Percentiles rank a stretch among this genome's conserved stretches.
Conservation (phyloP, 2,888 invertebrate genomes). For the Girardia tigrina region DNA sequence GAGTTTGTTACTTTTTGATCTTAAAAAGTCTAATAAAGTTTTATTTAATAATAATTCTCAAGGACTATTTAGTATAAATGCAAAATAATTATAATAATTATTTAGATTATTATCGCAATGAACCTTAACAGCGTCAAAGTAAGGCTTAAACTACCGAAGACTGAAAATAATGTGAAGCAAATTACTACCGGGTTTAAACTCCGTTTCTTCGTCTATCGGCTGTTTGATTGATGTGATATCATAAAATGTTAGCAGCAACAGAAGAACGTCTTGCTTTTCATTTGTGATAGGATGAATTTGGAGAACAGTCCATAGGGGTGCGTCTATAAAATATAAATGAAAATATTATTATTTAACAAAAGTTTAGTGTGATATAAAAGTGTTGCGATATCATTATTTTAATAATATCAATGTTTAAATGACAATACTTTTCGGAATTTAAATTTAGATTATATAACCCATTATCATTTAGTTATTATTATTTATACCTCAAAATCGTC, state of each 20-base stretch:
- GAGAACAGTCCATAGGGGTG: slow-evolving; percentile 93
- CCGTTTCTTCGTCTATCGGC: slow-evolving; percentile 83
- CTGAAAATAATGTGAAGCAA: no score
- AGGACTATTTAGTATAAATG: not conserved
- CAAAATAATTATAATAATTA: not conserved
- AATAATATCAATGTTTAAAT: no score
- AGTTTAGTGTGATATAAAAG: not conserved
- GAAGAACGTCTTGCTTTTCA: slow-evolving; percentile 94
- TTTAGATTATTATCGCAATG: no score
- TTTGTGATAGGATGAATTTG: slow-evolving; percentile 98
- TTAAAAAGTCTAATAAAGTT: no score
- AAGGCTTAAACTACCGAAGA: no score
- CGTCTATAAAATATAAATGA: slow-evolving; percentile 57
- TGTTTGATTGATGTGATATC: slow-evolving; percentile 98
- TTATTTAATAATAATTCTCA: no score
- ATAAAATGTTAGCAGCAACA: slow-evolving; percentile 93
- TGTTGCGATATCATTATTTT: no score
- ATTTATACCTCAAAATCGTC: no score
- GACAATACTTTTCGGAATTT: not conserved
- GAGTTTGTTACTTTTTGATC: no score
- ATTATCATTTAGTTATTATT: no score
- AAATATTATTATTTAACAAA: not conserved
- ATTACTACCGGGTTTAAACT: not conserved
- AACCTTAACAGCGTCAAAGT: no score
- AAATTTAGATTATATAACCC: not conserved